Evolutionary conservation across 2,113 vertebrate genomes (phyloP).

Genomic region (Empidonax alnorum): DNA sequence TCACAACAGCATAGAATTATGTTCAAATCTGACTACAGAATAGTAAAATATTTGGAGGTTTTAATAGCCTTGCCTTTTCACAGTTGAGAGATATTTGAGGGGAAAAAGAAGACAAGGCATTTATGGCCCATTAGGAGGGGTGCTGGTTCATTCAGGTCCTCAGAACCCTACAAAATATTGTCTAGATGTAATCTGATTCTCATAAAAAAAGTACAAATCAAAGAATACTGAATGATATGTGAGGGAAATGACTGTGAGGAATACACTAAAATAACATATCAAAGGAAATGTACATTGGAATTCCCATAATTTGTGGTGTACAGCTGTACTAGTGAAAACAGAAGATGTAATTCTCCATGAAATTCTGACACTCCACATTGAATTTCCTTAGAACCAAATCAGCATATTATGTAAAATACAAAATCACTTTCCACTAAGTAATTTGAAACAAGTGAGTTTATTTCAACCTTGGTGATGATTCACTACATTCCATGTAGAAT

Average conservation of each 20-base stretch:
- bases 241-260: fast-evolving
- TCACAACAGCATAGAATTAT: neutral
- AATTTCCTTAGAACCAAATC: neutral
- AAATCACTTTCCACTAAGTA: neutral
- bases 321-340: neutral
- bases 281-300: neutral
- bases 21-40: neutral
- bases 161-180: neutral
- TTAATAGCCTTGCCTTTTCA: neutral
- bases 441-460: neutral
- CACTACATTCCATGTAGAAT: neutral
- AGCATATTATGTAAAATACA: neutral
- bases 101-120: neutral
- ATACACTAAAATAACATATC: neutral
- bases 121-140: neutral
- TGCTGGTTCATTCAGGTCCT: neutral
- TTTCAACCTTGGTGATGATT: neutral
- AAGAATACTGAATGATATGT: neutral
- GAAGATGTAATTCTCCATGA: neutral
- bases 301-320: neutral
- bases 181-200: neutral
- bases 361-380: neutral
- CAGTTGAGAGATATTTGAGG: neutral
- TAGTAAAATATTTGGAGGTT: neutral
- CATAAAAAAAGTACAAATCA: fast-evolving